A percentile compares a stretch with the other conserved stretches of the same genome.
Evolutionary conservation across 2,797 vertebrate genomes (phyloP).

Genomic region (Clarias fuscus): DNA sequence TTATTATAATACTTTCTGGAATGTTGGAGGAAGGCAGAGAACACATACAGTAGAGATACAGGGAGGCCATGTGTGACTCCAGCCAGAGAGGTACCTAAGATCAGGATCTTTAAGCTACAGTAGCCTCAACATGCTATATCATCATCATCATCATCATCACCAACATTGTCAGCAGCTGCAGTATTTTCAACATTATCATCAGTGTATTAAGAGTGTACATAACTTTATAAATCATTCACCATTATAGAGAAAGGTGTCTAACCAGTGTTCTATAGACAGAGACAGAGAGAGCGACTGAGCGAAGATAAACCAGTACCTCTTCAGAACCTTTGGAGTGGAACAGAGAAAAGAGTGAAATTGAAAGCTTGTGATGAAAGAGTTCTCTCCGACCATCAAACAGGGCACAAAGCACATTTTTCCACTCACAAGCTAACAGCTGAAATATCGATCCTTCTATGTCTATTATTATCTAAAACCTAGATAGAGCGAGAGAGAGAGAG

Average conservation of each 20-base stretch:
- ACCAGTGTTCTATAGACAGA: background rate
- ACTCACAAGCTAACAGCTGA: slow-evolving; percentile 70
- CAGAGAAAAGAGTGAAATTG: slow-evolving; percentile 64
- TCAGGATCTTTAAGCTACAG: background rate
- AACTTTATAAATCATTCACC: background rate
- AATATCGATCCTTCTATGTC: slow-evolving; percentile 73
- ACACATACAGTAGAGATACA: background rate
- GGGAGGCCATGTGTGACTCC: background rate
- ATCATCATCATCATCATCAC: background rate
- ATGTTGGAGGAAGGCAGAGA: background rate
- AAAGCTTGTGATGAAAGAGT: slow-evolving; percentile 73
- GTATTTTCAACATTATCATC: no score
- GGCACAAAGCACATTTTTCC: slow-evolving; percentile 44
- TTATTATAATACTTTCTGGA: background rate
- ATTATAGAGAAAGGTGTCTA: background rate
- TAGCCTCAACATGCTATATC: background rate
- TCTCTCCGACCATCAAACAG: slow-evolving; percentile 65
- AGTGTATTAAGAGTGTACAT: background rate
- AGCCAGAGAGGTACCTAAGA: background rate
- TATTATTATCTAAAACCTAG: slow-evolving; percentile 56
- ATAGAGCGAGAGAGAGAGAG: slow-evolving; percentile 27
- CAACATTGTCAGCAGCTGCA: background rate
- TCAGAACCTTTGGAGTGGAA: slow-evolving; percentile 54
- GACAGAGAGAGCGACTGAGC: background rate
- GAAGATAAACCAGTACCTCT: slow-evolving; percentile 22